phyloP scores from a whole-genome alignment of 2,797 vertebrate genomes.

The Darevskia nairensis region DNA sequence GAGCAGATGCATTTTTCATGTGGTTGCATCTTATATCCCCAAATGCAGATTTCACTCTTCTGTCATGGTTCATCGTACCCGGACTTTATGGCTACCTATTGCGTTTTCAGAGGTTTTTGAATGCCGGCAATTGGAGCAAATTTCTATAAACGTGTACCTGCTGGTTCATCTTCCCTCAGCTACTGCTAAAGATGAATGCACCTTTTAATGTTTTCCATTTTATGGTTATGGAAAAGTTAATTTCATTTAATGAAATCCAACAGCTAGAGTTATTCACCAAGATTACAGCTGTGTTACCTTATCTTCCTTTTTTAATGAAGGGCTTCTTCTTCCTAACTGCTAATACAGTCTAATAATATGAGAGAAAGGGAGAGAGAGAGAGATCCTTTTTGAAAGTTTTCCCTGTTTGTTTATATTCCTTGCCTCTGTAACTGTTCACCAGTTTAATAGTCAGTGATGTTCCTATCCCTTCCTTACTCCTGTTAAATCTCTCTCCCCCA shows the following conservation, averaged over 20 bases:
- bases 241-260: slow-evolving; percentile 71
- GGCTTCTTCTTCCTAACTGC: slow-evolving; percentile 14
- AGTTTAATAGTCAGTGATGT: slow-evolving; percentile 51
- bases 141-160: slow-evolving; percentile 40
- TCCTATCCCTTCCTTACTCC: slow-evolving; percentile 51
- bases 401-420: background rate
- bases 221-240: slow-evolving; percentile 68
- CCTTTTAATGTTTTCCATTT: slow-evolving; percentile 62
- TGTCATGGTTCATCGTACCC: slow-evolving; percentile 57
- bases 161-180: slow-evolving; percentile 35
- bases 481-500: slow-evolving; percentile 35
- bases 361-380: background rate
- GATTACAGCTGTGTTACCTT: slow-evolving; percentile 47
- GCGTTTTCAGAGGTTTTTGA: slow-evolving; percentile 53
- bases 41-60: slow-evolving; percentile 41
- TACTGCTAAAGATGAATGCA: slow-evolving; percentile 48
- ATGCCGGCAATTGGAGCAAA: background rate
- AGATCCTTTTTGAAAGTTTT: slow-evolving; percentile 41
- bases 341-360: slow-evolving; percentile 27
- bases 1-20: slow-evolving; percentile 48
- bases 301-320: slow-evolving; percentile 46
- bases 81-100: slow-evolving; percentile 51
- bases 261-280: slow-evolving; percentile 54
- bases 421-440: slow-evolving; percentile 45
- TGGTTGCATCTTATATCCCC: slow-evolving; percentile 17